Conservation (phyloP, 2,888 invertebrate genomes). For the Pyrocoelia pectoralis region DNA sequence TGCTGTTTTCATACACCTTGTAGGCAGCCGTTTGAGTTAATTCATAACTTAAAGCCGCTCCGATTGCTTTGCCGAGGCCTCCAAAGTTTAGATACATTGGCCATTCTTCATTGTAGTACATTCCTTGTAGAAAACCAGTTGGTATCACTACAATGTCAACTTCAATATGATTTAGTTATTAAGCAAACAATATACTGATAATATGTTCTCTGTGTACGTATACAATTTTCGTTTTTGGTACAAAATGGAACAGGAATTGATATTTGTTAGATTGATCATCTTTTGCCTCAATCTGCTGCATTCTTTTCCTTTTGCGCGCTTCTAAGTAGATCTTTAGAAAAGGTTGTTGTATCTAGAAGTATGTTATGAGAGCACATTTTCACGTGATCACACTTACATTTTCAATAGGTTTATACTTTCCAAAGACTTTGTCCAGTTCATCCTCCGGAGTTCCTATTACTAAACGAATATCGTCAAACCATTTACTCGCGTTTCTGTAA, state of each 20-base stretch:
- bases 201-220: not conserved
- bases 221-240: not conserved
- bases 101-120: not conserved
- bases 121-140: not conserved
- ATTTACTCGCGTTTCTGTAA: not conserved
- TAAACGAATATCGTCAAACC: not conserved
- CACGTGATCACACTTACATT: not conserved
- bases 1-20: not conserved
- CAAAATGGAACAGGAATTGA: not conserved
- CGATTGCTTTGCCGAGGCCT: not conserved
- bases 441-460: not conserved
- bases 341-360: not conserved
- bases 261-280: not conserved
- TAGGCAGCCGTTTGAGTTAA: not conserved
- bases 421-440: not conserved
- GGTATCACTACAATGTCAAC: not conserved
- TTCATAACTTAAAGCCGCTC: not conserved
- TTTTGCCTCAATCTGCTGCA: not conserved
- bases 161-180: not conserved
- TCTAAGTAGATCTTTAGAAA: not conserved
- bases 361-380: not conserved
- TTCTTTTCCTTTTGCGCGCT: not conserved
- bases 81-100: conserved; percentile 9
- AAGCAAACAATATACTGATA: not conserved
- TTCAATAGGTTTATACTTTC: not conserved